Base-by-base conservation (phyloP, 2,888 invertebrate genomes). In the Siphonodentalium dalli region DNA sequence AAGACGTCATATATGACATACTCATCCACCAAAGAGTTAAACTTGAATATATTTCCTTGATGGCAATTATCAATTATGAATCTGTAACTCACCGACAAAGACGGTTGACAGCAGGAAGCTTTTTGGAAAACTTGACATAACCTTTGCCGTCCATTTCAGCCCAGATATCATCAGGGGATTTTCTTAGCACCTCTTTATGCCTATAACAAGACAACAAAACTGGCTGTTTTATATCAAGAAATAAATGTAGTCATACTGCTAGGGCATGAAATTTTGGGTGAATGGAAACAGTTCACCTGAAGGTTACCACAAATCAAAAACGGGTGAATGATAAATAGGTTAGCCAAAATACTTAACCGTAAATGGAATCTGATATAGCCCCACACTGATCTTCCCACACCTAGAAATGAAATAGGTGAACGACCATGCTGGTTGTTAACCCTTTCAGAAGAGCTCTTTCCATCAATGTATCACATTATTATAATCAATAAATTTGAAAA, bases 131-230 rank as follows among this genome's bases (percentile, higher is more conserved):
- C 55, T 85, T 84, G 49, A 88, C 84, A 45, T 86, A 85, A 18
- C 87, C 88, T 58, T 87, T 85, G 57, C 82, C 83, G 42, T 86
- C 85, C 79, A 88, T 86, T 74, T 86, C 87, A 2, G 90, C 88
- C 78, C 89, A 88, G 62, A 93, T 91, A 65, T 88, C 86, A 20
- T 89, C 85, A 44, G 85, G 83, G 0, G 83, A 81, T 79, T 93
- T 93, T 45, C 85, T 84, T 65, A 86, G 84, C 0, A 92, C 87
- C 71, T 86, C 83, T 1, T 84, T 83, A 82, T 90, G 87, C 86
- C 88, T 87, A 57, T 2, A 74, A 75, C 58, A 64, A 58, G 15
- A 43, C n/a, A n/a, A n/a, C n/a, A 54, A 7, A n/a, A 21, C 13
- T n/a, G 9, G 26, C 24, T 24, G 15, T 9, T 8, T 11, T 37